Evolutionary conservation across 2,888 invertebrate genomes (phyloP), one percentile per base, ranked within the genome.

Genomic region (Hyppa rectilinea): DNA sequence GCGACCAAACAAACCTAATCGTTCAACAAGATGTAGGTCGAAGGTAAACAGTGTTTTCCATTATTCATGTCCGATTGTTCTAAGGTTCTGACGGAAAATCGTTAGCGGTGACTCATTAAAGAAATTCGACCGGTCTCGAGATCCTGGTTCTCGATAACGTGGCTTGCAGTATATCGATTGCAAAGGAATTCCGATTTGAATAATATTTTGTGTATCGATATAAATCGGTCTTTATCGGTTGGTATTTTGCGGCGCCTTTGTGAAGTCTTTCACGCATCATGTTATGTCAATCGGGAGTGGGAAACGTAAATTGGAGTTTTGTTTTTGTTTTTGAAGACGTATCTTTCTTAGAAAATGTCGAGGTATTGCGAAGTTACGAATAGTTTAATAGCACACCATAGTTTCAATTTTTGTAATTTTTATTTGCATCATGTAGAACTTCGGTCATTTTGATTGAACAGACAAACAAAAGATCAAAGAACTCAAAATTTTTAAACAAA

Each of bases 101-200:
- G 93, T 94, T 94, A 93, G 84, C 81, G 77, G 89, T 95, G 95
- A 94, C 92, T 95, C 95, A 95, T 95, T 95, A 93, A 93, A 94
- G 92, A 94, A 92, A 91, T 90, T 88, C 86, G 86, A 91, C 87
- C 87, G 86, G 87, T 82, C 69, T 81, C 83, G 78, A 84, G 83
- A 87, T 88, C 82, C 83, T 77, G 84, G 71, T 78, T 38, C 47
- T 60, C 68, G 88, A 89, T 89, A 88, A 84, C 76, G 60, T 31
- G 53, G 68, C 61, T 75, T 71, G 67, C 73, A 68, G 81, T 80
- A 77, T 81, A 81, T 85, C 79, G 84, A 79, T 81, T 79, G 74
- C 64, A 55, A 79, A 60, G 80, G 83, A 79, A 84, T 86, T 78
- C 55, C 63, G 80, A 76, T 77, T 77, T 81, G 78, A 75, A 76